Evolutionary conservation across 37 sponge, comb jelly and placozoan genomes (phyloP).

Genomic region (Petrosia ficiformis): DNA sequence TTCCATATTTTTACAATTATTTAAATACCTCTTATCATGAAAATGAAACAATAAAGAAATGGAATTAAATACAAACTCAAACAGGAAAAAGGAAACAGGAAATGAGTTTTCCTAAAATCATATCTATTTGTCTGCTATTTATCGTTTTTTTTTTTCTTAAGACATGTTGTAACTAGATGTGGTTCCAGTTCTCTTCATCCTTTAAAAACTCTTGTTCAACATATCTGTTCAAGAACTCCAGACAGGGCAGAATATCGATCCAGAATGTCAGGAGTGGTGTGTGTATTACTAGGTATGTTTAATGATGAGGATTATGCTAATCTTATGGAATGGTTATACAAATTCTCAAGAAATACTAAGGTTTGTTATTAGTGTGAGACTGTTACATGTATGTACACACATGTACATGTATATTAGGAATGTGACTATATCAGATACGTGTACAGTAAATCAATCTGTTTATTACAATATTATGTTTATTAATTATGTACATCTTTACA

Average conservation of each 20-base stretch:
- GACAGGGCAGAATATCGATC: constrained; percentile 77
- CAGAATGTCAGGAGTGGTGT: constrained; percentile 47
- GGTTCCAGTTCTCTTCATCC: constrained; percentile 13
- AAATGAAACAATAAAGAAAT: too few relatives aligned
- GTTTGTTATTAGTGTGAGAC: background rate
- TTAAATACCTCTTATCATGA: too few relatives aligned
- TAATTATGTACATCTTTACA: too few relatives aligned
- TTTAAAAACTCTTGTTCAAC: constrained; percentile 60
- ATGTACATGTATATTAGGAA: constrained; percentile 15
- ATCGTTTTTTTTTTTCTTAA: background rate
- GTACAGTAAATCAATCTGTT: background rate
- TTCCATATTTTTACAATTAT: too few relatives aligned
- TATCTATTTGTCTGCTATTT: background rate
- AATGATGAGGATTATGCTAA: constrained; percentile 31
- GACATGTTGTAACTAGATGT: background rate
- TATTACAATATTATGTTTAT: background rate
- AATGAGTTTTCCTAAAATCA: too few relatives aligned
- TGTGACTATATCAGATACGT: too few relatives aligned
- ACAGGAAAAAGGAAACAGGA: too few relatives aligned
- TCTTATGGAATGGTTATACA: constrained; percentile 68
- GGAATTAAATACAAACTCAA: too few relatives aligned
- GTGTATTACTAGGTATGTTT: constrained; percentile 19
- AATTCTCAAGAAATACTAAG: constrained; percentile 69
- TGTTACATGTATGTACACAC: background rate
- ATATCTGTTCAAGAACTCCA: constrained; percentile 61